These are phyloP conservation scores for Ascidia mentula DNA, from an alignment of 23 tunicate species.

Conservation along the genomic window DNA sequence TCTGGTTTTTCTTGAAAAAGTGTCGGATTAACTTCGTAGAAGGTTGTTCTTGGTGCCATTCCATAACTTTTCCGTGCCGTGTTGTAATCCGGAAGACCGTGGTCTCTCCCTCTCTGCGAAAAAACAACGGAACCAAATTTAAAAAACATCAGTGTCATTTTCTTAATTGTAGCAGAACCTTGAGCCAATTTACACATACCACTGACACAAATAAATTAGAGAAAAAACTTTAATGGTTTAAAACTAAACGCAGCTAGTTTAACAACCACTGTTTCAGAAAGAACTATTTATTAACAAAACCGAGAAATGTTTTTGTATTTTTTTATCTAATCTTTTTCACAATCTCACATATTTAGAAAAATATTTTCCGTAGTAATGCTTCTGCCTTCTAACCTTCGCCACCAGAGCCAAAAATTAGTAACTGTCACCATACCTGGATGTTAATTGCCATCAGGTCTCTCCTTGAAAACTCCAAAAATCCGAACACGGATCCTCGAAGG, in stretches of 20 bases:
- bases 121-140: no score
- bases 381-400: no score
- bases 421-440: conserved; percentile 54
- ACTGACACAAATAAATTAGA: no score
- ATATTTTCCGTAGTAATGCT: no score
- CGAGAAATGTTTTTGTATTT: no score
- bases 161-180: no score
- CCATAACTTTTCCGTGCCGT: conserved; percentile 61
- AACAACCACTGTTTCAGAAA: no score
- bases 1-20: conserved; percentile 21
- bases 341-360: not conserved
- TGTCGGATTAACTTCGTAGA: conserved; percentile 56
- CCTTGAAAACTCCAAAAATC: conserved; percentile 63
- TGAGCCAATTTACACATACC: no score
- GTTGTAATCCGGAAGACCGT: conserved; percentile 90
- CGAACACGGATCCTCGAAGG: conserved; percentile 70
- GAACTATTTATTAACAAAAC: no score
- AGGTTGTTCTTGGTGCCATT: conserved; percentile 23
- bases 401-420: not conserved
- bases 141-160: no score
- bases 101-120: conserved; percentile 84
- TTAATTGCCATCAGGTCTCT: conserved; percentile 85
- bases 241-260: no score
- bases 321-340: not conserved
- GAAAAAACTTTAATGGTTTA: no score